Conservation (phyloP, 2,113 vertebrate species). For the Halcyon malimbica region DNA sequence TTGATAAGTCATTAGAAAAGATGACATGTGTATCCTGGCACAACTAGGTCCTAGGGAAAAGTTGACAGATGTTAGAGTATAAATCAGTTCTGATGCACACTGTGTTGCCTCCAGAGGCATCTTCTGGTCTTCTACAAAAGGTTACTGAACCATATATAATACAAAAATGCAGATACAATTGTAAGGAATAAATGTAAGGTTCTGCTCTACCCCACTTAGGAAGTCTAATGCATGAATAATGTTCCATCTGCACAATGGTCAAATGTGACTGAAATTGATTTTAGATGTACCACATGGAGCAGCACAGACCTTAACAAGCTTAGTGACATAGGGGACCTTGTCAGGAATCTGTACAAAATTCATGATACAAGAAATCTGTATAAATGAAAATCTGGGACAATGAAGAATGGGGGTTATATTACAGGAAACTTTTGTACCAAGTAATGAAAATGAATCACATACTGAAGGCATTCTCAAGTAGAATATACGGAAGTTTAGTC, state of each 20-base stretch:
- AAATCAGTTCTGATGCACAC: slow-evolving; percentile 68
- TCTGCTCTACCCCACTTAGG: slow-evolving; percentile 49
- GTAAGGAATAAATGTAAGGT: slow-evolving; percentile 62
- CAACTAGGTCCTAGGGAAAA: slow-evolving; percentile 56
- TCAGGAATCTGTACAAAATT: slow-evolving; percentile 70
- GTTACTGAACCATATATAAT: slow-evolving; percentile 65
- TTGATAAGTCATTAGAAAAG: slow-evolving; percentile 60
- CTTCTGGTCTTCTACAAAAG: slow-evolving; percentile 58
- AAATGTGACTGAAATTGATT: slow-evolving; percentile 71
- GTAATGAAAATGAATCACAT: slow-evolving; percentile 35
- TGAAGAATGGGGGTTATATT: not conserved
- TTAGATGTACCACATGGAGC: slow-evolving; percentile 57
- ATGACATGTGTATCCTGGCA: slow-evolving; percentile 67
- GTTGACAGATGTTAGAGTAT: slow-evolving; percentile 69
- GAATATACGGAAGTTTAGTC: slow-evolving; percentile 51
- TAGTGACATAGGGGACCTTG: slow-evolving; percentile 58
- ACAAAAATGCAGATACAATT: slow-evolving; percentile 63
- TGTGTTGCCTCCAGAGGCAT: slow-evolving; percentile 50
- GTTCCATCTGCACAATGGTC: slow-evolving; percentile 55
- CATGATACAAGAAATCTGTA: slow-evolving; percentile 68
- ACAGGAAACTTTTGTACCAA: slow-evolving; percentile 23
- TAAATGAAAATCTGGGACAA: slow-evolving; percentile 60
- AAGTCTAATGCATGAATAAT: slow-evolving; percentile 72
- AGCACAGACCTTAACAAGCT: slow-evolving; percentile 55
- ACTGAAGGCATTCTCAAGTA: not conserved